Evolutionary conservation across 2,888 invertebrate genomes (phyloP).

Genomic region (Protodeltote pygarga): DNA sequence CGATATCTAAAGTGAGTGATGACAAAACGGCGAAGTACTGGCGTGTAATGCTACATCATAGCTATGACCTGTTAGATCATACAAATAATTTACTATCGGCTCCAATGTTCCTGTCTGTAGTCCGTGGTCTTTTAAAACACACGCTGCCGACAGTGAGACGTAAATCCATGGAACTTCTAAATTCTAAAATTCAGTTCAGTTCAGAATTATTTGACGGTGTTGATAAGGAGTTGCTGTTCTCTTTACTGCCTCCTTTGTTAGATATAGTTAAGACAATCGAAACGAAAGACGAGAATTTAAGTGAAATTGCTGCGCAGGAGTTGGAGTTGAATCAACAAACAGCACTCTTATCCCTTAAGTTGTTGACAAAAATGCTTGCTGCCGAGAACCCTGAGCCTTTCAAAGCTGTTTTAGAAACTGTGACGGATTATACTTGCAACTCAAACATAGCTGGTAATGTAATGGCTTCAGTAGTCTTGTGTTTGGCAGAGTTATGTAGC

Average conservation of each 20-base stretch:
- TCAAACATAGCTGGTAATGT: slow-evolving; percentile 86
- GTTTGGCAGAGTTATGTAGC: slow-evolving; percentile 92
- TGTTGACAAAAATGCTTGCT: slow-evolving; percentile 92
- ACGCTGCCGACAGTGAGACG: slow-evolving; percentile 90
- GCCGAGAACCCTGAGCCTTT: slow-evolving; percentile 90
- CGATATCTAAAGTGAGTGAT: slow-evolving; percentile 88
- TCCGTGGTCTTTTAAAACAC: slow-evolving; percentile 91
- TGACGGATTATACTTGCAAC: slow-evolving; percentile 88
- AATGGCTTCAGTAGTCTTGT: slow-evolving; percentile 91
- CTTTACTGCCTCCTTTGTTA: slow-evolving; percentile 88
- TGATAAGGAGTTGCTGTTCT: slow-evolving; percentile 81
- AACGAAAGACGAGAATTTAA: slow-evolving; percentile 63
- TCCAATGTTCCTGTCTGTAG: slow-evolving; percentile 92
- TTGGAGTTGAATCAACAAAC: slow-evolving; percentile 92
- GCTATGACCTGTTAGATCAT: slow-evolving; percentile 93
- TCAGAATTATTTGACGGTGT: slow-evolving; percentile 87
- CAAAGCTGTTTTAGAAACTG: slow-evolving; percentile 89
- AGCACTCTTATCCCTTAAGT: slow-evolving; percentile 93
- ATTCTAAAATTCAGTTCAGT: slow-evolving; percentile 91
- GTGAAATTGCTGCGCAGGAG: slow-evolving; percentile 83
- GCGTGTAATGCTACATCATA: slow-evolving; percentile 92
- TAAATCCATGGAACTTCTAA: slow-evolving; percentile 94
- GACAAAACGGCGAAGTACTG: slow-evolving; percentile 91
- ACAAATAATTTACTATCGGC: slow-evolving; percentile 93
- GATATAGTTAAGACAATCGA: slow-evolving; percentile 87